phyloP scores from a whole-genome alignment of 2,888 invertebrate species.

The Ophraella communa region DNA sequence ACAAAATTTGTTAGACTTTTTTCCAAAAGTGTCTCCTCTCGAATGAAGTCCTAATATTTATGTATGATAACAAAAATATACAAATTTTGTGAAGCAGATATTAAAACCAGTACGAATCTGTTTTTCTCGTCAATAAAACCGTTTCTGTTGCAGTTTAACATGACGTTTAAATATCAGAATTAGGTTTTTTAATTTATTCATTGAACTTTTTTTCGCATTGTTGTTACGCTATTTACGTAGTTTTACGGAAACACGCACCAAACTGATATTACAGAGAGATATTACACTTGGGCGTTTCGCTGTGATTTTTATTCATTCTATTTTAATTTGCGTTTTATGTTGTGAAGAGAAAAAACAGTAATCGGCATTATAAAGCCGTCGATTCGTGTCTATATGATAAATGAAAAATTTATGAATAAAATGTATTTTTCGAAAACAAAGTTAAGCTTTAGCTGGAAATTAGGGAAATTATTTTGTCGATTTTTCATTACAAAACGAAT shows the following conservation, averaged over 20 bases:
- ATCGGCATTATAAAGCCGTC: conserved; percentile 5
- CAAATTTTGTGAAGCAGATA: too few relatives aligned
- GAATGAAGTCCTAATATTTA: too few relatives aligned
- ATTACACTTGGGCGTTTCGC: conserved; percentile 11
- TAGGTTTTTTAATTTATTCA: conserved; percentile 38
- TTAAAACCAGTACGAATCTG: not conserved
- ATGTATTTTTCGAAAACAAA: too few relatives aligned
- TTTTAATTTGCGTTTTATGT: conserved; percentile 9
- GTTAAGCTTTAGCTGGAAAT: too few relatives aligned
- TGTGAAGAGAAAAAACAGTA: not conserved
- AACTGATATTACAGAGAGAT: conserved; percentile 22
- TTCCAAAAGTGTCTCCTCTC: too few relatives aligned
- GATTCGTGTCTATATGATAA: not conserved
- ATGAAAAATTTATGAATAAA: too few relatives aligned
- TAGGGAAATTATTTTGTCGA: too few relatives aligned
- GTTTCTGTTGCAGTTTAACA: conserved; percentile 44
- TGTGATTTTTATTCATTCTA: conserved; percentile 11
- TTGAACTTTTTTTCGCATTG: conserved; percentile 27
- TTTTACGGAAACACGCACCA: conserved; percentile 26
- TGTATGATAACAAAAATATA: too few relatives aligned
- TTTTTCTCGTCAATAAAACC: conserved; percentile 39
- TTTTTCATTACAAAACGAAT: too few relatives aligned
- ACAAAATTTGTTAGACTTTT: too few relatives aligned
- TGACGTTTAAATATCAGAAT: conserved; percentile 40
- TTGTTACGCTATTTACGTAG: conserved; percentile 17